Conservation (phyloP, 2,888 invertebrate genomes). For the Leptothorax acervorum region DNA sequence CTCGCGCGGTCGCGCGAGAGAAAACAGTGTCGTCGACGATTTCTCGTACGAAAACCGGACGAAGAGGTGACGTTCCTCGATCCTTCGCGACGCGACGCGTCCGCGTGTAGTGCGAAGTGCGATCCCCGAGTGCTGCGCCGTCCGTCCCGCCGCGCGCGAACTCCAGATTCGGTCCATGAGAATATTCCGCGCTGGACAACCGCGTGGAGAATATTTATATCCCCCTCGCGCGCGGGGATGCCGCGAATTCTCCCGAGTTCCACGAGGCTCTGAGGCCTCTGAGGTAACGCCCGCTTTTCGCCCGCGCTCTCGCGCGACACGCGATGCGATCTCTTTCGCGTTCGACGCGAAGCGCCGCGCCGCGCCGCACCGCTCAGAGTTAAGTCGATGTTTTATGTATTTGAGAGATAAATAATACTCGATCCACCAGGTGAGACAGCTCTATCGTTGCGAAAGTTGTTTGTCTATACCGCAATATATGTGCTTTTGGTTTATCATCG, state of each 20-base stretch:
- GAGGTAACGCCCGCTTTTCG: conserved; percentile 13
- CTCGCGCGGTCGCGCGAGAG: conserved; percentile 11
- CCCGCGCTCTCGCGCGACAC: background rate
- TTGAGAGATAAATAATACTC: conserved; percentile 16
- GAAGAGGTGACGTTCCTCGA: conserved; percentile 15
- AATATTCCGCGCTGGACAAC: conserved; percentile 40
- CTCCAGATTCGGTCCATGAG: background rate
- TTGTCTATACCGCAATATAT: background rate
- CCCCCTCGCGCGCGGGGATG: background rate
- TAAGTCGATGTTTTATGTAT: conserved; percentile 10
- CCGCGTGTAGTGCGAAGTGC: conserved; percentile 20
- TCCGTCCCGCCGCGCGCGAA: background rate
- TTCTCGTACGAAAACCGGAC: conserved; percentile 24
- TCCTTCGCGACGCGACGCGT: conserved; percentile 17
- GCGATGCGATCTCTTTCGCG: background rate
- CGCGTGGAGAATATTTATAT: conserved; percentile 51
- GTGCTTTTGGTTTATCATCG: background rate
- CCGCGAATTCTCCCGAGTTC: conserved; percentile 9
- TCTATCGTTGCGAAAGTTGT: conserved; percentile 19
- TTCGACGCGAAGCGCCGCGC: background rate
- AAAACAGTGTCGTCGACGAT: conserved; percentile 41
- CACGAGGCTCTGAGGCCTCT: conserved; percentile 7
- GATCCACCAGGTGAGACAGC: background rate
- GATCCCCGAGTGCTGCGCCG: conserved; percentile 16
- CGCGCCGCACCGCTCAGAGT: background rate